Evolutionary conservation across 1,140 invertebrate genomes (phyloP).

Genomic region (Hylyphantes graminicola): DNA sequence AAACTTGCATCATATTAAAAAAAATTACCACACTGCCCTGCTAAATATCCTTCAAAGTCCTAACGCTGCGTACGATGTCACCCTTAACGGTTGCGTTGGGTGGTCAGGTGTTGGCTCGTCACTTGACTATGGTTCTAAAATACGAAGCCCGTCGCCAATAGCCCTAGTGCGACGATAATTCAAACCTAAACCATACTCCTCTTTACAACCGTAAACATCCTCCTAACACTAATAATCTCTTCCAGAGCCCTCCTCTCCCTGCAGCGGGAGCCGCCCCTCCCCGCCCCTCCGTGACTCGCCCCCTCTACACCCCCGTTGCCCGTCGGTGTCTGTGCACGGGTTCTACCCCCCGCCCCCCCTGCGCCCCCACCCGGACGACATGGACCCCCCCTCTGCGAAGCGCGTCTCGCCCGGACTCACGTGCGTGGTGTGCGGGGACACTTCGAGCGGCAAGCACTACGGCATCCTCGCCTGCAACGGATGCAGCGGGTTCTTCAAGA

Average conservation of each 20-base stretch:
- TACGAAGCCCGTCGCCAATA: too few species aligned
- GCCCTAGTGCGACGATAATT: too few species aligned
- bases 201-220: not conserved
- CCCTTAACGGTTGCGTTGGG: too few species aligned
- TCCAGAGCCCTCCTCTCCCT: slow-evolving; percentile 45
- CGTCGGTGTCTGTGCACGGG: slow-evolving; percentile 46
- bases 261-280: slow-evolving; percentile 43
- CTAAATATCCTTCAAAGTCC: too few species aligned
- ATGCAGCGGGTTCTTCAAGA: slow-evolving; percentile 98
- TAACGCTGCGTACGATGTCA: too few species aligned
- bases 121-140: too few species aligned
- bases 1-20: too few species aligned
- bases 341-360: slow-evolving; percentile 18
- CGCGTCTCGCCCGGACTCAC: slow-evolving; percentile 66
- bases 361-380: slow-evolving; percentile 28
- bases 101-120: too few species aligned
- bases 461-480: slow-evolving; percentile 99
- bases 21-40: too few species aligned
- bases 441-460: slow-evolving; percentile 97
- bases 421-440: slow-evolving; percentile 97
- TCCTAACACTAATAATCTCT: not conserved
- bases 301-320: not conserved
- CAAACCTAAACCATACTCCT: too few species aligned
- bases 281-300: not conserved
- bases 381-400: slow-evolving; percentile 64